phyloP scores from a whole-genome alignment of 2,888 invertebrate genomes.

The Megalurothrips usitatus region DNA sequence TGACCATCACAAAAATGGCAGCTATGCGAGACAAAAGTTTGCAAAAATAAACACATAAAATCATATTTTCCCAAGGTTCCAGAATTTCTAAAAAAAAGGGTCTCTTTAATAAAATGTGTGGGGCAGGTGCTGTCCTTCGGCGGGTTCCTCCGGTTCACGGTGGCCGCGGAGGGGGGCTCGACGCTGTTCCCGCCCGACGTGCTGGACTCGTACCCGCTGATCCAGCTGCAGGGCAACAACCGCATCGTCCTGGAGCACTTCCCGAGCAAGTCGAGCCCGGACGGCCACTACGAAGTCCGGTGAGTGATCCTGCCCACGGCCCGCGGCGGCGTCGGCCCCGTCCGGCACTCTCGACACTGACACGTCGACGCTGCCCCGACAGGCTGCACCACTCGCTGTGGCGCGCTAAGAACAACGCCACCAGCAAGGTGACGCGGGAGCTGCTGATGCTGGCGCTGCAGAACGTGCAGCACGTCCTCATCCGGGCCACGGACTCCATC shows the following conservation, averaged over 20 bases:
- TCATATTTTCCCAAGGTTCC: too few relatives aligned
- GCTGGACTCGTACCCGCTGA: constrained; percentile 65
- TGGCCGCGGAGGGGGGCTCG: constrained; percentile 61
- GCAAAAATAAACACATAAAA: too few relatives aligned
- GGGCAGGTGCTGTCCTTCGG: constrained; percentile 82
- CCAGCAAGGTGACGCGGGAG: constrained; percentile 59
- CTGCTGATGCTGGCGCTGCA: constrained; percentile 90
- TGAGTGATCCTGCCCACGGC: constrained; percentile 40
- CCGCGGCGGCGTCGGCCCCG: too few relatives aligned
- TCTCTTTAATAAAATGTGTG: too few relatives aligned
- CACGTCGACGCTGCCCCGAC: constrained; percentile 38
- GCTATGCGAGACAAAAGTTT: too few relatives aligned
- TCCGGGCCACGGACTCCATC: constrained; percentile 65
- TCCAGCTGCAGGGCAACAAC: constrained; percentile 74
- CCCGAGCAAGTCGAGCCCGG: constrained; percentile 45
- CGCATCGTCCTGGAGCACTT: constrained; percentile 71
- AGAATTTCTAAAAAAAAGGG: too few relatives aligned
- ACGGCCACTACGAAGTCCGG: constrained; percentile 52
- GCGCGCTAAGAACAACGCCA: constrained; percentile 58
- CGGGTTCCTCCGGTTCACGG: constrained; percentile 74
- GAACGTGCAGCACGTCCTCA: constrained; percentile 72
- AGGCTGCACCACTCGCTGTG: constrained; percentile 74
- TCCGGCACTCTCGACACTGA: too few relatives aligned
- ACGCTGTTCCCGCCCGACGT: constrained; percentile 52
- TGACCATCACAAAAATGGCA: too few relatives aligned